phyloP scores from a whole-genome alignment of 2,888 invertebrate species.

The Platynereis dumerilii region DNA sequence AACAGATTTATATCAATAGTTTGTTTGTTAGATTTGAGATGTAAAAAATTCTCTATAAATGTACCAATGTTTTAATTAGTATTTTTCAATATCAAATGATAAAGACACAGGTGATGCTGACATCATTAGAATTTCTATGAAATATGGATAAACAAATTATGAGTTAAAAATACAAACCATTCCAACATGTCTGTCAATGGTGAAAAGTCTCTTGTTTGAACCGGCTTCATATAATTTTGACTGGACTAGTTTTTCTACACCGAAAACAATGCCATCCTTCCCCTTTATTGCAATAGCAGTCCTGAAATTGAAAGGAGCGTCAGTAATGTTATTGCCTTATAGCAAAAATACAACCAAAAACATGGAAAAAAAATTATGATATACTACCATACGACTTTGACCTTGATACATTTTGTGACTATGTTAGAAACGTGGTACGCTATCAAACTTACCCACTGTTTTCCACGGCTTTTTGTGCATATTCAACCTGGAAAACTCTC shows the following conservation, averaged over 20 bases:
- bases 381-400: too few relatives aligned
- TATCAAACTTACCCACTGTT: conserved; percentile 79
- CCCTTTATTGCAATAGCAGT: conserved; percentile 94
- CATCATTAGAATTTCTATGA: too few relatives aligned
- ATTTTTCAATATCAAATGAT: too few relatives aligned
- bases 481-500: conserved; percentile 99
- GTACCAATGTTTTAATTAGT: too few relatives aligned
- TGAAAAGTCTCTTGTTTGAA: conserved; percentile 86
- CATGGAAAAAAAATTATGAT: too few relatives aligned
- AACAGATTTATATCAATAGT: neutral
- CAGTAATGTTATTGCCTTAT: neutral
- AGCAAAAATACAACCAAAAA: too few relatives aligned
- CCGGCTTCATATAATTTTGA: conserved; percentile 92
- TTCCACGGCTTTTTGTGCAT: conserved; percentile 98
- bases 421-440: too few relatives aligned
- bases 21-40: neutral
- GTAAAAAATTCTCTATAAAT: too few relatives aligned
- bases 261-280: conserved; percentile 95
- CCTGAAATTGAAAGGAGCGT: conserved; percentile 62
- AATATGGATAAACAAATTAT: neutral
- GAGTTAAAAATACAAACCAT: conserved; percentile 71
- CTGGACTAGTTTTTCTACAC: conserved; percentile 94
- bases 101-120: too few relatives aligned
- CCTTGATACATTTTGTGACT: too few relatives aligned
- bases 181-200: conserved; percentile 92